Evolutionary conservation across 2,888 invertebrate species (phyloP).

Genomic region (Leucophenga maculata): DNA sequence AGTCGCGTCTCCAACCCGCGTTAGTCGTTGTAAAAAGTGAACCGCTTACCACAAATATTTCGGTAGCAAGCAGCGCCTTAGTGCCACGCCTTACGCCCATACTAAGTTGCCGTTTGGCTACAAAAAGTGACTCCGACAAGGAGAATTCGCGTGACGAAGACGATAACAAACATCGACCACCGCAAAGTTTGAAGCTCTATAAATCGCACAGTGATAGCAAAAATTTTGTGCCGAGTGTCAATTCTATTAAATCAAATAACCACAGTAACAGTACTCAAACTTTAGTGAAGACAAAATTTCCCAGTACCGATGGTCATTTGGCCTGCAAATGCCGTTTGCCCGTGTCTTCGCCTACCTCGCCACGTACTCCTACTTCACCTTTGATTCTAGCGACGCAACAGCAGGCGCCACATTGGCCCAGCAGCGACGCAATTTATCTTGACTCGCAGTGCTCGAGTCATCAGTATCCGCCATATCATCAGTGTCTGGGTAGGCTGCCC

Average conservation of each 20-base stretch:
- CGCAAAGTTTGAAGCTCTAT: constrained; percentile 34
- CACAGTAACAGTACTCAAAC: constrained; percentile 3
- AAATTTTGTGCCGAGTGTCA: constrained; percentile 25
- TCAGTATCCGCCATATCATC: not conserved
- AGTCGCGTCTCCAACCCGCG: constrained; percentile 42
- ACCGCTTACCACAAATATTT: constrained; percentile 17
- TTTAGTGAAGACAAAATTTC: constrained; percentile 27
- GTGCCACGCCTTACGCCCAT: constrained; percentile 45
- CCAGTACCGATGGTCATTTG: constrained; percentile 26
- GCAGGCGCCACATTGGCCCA: constrained; percentile 44
- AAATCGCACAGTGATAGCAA: constrained; percentile 49
- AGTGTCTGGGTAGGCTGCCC: constrained; percentile 32
- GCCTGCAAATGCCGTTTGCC: constrained; percentile 30
- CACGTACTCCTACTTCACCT: constrained; percentile 19
- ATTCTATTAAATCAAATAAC: constrained; percentile 11
- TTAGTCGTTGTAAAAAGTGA: constrained; percentile 23
- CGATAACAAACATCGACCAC: not conserved
- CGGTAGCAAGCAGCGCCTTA: constrained; percentile 36
- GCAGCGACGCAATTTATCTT: constrained; percentile 44
- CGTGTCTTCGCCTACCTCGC: constrained; percentile 22
- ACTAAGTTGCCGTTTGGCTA: constrained; percentile 42
- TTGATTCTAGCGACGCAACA: not conserved
- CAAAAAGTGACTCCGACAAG: constrained; percentile 27
- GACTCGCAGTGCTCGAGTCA: constrained; percentile 25
- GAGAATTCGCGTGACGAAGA: not conserved